These are phyloP conservation scores for Drosophila serrata DNA, from an alignment of 1,140 invertebrate genomes.

Conservation along the genomic window DNA sequence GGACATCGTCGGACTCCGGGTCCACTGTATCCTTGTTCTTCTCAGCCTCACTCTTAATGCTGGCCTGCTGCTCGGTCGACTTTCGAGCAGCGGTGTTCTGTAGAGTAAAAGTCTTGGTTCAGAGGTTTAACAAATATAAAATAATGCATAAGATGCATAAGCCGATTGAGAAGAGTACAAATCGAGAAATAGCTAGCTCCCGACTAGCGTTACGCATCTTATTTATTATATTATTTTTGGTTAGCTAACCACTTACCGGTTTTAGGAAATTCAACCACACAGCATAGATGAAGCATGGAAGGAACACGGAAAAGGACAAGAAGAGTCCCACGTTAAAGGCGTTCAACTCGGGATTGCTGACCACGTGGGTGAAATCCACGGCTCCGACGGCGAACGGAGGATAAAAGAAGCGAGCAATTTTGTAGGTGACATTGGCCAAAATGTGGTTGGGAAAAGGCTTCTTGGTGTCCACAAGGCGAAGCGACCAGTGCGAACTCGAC, in stretches of 20 bases:
- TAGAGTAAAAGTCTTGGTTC: rapidly evolving
- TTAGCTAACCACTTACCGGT: slow-evolving; percentile 1
- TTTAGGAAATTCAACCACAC: not conserved
- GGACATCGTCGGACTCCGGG: not conserved
- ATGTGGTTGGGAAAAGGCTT: slow-evolving; percentile 15
- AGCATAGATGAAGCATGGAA: not conserved
- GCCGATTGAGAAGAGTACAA: not conserved
- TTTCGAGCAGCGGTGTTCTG: not conserved
- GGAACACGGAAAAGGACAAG: not conserved
- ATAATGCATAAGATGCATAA: not conserved
- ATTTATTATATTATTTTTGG: not conserved
- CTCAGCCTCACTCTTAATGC: slow-evolving; percentile 1
- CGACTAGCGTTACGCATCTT: not conserved
- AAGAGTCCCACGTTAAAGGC: not conserved
- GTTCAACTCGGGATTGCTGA: slow-evolving; percentile 13
- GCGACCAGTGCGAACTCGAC: slow-evolving; percentile 17
- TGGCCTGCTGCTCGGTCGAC: not conserved
- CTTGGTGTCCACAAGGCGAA: slow-evolving; percentile 7
- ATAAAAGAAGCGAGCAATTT: slow-evolving; percentile 33
- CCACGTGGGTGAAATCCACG: slow-evolving; percentile 11
- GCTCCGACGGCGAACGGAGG: slow-evolving; percentile 17
- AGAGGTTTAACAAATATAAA: not conserved
- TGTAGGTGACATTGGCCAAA: slow-evolving; percentile 28
- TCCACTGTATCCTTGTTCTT: slow-evolving; percentile 5
- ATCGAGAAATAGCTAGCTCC: not conserved